Evolutionary conservation across 2,888 invertebrate species (phyloP).

Genomic region (Ectemnius continuus): DNA sequence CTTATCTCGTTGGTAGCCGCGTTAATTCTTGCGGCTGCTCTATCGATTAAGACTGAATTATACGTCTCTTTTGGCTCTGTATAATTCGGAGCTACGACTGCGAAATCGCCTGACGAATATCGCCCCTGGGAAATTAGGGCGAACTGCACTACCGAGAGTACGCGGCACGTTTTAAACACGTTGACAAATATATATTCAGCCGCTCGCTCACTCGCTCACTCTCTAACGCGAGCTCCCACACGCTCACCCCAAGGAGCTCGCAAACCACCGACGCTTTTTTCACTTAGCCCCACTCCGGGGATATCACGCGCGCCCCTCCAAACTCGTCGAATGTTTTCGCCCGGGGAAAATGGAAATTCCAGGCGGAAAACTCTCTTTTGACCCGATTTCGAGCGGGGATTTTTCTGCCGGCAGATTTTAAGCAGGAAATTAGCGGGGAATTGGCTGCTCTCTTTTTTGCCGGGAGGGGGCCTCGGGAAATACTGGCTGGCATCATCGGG

Average conservation of each 20-base stretch:
- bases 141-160: constrained; percentile 60
- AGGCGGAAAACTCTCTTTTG: no score
- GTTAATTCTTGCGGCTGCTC: constrained; percentile 25
- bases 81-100: constrained; percentile 52
- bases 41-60: constrained; percentile 58
- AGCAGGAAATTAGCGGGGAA: no score
- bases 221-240: constrained; percentile 10
- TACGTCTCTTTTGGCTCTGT: constrained; percentile 43
- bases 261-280: constrained; percentile 35
- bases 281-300: constrained; percentile 39
- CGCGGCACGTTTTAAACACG: constrained; percentile 53
- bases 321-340: constrained; percentile 14
- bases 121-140: constrained; percentile 67
- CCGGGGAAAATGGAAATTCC: background rate
- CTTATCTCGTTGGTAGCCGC: background rate
- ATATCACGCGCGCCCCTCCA: constrained; percentile 18
- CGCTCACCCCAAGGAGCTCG: no score
- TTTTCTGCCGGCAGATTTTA: no score
- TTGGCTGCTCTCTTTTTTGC: no score
- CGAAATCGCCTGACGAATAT: constrained; percentile 57
- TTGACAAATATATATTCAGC: constrained; percentile 42
- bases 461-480: no score
- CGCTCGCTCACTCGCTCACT: background rate
- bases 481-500: no score
- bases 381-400: no score